Evolutionary conservation across 1,140 invertebrate genomes (phyloP), one percentile per base, ranked within the genome.

Genomic region (Anoplolepis gracilipes): DNA sequence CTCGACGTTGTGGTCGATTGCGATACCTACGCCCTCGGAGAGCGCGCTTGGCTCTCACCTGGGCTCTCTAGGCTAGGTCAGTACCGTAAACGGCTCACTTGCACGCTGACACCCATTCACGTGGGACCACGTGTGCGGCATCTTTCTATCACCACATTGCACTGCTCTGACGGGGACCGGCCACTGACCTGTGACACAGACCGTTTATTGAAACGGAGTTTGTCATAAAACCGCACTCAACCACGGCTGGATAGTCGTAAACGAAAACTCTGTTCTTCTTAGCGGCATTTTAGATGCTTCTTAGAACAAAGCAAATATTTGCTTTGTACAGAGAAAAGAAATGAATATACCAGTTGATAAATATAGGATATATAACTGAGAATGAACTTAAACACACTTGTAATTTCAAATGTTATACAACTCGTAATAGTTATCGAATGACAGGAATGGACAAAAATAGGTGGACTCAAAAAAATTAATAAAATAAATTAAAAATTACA

Each of bases 11-110:
- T 88, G 89, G 91, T 89, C 93, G 92, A 92, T 93, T 93, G 91
- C 92, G 90, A 93, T 93, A 93, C 67, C 84, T 89, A 88, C 92
- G 90, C 92, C 92, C 90, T 92, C 76, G 13, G 59, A 85, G 84
- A 57, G 73, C 62, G 53, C 30, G 49, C 49, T n/a, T n/a, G 72
- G 67, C 67, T 82, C 78, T 81, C 77, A 79, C 64, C 64, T 65
- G 16, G 62, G 11, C 36, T 72, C 87, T 88, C 88, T 89, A 89
- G 85, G 88, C 85, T 89, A 89, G 87, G 85, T 89, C 88, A 87
- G 88, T 89, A 89, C 88, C 88, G 87, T 86, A 89, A 89, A 88
- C 85, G 87, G 87, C 67, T 89, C 88, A 90, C 87, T 77, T 87
- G 78, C 69, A 85, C 89, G 86, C 85, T 85, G 79, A 64, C 76